Percentiles rank a stretch among this genome's conserved stretches.
phyloP scores from a whole-genome alignment of 2,888 invertebrate genomes.

The Altica lythri region DNA sequence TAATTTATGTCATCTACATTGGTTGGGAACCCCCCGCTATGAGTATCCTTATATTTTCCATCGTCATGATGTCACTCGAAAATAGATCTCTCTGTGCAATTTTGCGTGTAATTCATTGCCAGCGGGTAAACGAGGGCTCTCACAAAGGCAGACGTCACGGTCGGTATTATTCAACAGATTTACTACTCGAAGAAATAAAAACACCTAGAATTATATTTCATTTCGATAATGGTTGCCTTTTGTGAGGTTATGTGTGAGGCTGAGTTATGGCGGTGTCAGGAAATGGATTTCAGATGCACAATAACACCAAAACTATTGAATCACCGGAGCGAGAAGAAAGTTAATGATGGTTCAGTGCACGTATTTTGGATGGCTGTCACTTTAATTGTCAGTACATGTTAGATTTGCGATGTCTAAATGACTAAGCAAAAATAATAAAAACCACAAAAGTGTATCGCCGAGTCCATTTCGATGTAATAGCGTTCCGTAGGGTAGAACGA shows the following conservation, averaged over 20 bases:
- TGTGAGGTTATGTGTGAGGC: slow-evolving; percentile 30
- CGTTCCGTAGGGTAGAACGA: no score
- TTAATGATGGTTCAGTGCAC: slow-evolving; percentile 29
- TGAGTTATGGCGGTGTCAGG: slow-evolving; percentile 25
- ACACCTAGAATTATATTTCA: slow-evolving; percentile 33
- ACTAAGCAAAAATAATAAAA: slow-evolving; percentile 10
- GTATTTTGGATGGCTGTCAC: slow-evolving; percentile 29
- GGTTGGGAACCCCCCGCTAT: slow-evolving; percentile 35
- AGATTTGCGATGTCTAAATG: slow-evolving; percentile 21
- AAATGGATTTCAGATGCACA: slow-evolving; percentile 27
- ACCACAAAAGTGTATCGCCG: no score
- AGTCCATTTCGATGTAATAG: no score
- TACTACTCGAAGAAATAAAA: slow-evolving; percentile 32
- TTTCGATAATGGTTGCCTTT: slow-evolving; percentile 29
- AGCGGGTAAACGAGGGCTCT: slow-evolving; percentile 37
- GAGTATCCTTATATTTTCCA: slow-evolving; percentile 45
- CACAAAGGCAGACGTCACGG: slow-evolving; percentile 42
- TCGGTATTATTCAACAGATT: slow-evolving; percentile 40
- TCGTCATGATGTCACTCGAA: slow-evolving; percentile 47
- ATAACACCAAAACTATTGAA: slow-evolving; percentile 27
- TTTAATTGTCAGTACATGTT: slow-evolving; percentile 18
- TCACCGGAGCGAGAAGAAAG: slow-evolving; percentile 26
- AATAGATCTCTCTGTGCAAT: slow-evolving; percentile 52
- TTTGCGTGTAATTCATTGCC: slow-evolving; percentile 53
- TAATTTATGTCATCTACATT: slow-evolving; percentile 42